Evolutionary conservation across 2,113 vertebrate genomes (phyloP).

Genomic region (Camarhynchus parvulus): DNA sequence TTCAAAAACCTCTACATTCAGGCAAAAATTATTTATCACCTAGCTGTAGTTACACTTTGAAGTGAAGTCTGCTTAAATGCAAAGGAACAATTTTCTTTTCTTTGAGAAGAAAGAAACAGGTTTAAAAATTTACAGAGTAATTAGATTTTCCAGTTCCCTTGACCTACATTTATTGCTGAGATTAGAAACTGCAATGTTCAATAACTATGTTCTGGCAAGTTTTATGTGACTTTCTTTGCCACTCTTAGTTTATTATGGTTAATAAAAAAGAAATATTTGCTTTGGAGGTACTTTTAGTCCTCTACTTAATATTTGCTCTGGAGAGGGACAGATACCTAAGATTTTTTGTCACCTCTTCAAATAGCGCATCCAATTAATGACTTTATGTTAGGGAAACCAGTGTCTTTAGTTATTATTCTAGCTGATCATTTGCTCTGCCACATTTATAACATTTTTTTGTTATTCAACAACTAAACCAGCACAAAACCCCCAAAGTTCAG

Average conservation of each 20-base stretch:
- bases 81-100: constrained; percentile 4
- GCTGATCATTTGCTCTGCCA: not conserved
- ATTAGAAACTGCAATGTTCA: constrained; percentile 45
- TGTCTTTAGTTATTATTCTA: not conserved
- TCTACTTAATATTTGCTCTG: constrained; percentile 31
- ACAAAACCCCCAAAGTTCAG: not conserved
- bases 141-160: constrained; percentile 52
- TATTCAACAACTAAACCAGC: not conserved
- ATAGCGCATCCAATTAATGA: constrained; percentile 31
- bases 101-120: constrained; percentile 43
- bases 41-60: not conserved
- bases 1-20: not conserved
- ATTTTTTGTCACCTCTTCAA: constrained; percentile 20
- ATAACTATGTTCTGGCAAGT: constrained; percentile 21
- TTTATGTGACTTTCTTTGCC: constrained; percentile 37
- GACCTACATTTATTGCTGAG: constrained; percentile 44
- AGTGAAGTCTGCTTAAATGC: not conserved
- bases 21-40: not conserved
- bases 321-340: constrained; percentile 14
- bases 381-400: not conserved
- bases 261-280: constrained; percentile 58
- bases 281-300: constrained; percentile 13
- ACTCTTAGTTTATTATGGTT: constrained; percentile 27
- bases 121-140: constrained; percentile 62
- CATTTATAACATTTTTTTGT: not conserved